Percentiles rank a stretch among this genome's conserved stretches.
Evolutionary conservation across 2,113 vertebrate species (phyloP).

Genomic region (Podarcis raffonei): DNA sequence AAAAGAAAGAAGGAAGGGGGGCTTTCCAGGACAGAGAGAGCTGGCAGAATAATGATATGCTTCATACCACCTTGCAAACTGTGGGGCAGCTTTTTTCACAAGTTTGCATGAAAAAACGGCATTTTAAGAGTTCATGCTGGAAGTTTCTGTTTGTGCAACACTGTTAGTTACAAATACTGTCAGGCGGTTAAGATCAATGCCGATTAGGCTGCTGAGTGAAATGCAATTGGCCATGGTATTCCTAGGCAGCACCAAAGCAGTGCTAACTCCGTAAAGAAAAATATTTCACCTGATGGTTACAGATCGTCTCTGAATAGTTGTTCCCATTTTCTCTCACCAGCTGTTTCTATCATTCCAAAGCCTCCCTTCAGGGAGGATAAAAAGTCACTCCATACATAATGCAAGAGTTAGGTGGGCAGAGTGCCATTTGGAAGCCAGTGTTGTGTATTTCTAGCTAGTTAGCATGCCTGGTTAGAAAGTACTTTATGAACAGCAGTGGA

Average conservation of each 20-base stretch:
- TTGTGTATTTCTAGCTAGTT: slow-evolving; percentile 30
- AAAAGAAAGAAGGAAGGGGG: too few relatives aligned
- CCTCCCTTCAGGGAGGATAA: slow-evolving; percentile 16
- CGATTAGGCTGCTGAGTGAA: slow-evolving; percentile 7
- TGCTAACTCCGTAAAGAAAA: slow-evolving; percentile 19
- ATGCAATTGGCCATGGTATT: not conserved
- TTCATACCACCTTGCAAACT: not conserved
- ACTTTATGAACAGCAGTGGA: not conserved
- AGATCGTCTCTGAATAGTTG: slow-evolving; percentile 35
- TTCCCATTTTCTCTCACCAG: slow-evolving; percentile 17
- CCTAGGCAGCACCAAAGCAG: slow-evolving; percentile 21
- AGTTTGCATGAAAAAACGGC: not conserved
- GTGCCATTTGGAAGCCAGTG: slow-evolving; percentile 39
- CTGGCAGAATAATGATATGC: not conserved
- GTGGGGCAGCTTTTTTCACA: not conserved
- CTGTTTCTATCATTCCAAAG: slow-evolving; percentile 41
- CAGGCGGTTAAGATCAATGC: not conserved
- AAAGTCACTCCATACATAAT: slow-evolving; percentile 18
- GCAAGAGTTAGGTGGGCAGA: slow-evolving; percentile 8
- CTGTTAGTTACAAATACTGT: not conserved
- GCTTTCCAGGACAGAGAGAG: not conserved
- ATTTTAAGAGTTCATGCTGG: not conserved
- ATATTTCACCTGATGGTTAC: slow-evolving; percentile 30
- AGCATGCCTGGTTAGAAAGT: not conserved
- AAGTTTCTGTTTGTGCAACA: not conserved